Evolutionary conservation across 2,797 vertebrate species (phyloP).

Genomic region (Acomys russatus): DNA sequence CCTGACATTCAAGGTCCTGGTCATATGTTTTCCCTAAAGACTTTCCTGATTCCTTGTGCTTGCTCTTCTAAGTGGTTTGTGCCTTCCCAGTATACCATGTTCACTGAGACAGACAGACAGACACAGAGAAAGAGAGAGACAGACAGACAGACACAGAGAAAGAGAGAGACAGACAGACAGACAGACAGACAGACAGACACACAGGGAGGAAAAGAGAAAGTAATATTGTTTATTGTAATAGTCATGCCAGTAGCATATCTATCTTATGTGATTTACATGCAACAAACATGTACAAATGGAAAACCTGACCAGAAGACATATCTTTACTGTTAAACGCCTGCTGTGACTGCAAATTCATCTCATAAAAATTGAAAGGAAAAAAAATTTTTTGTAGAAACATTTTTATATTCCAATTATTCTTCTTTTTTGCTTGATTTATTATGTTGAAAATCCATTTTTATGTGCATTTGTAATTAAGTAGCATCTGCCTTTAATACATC

Average conservation of each 20-base stretch:
- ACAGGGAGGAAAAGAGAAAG: background rate
- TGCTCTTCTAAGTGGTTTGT: background rate
- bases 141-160: conserved; percentile 10
- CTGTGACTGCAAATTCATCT: background rate
- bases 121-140: background rate
- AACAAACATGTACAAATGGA: conserved; percentile 56
- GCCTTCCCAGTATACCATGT: background rate
- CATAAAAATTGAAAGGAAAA: conserved; percentile 40
- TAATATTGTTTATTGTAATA: conserved; percentile 51
- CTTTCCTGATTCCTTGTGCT: background rate
- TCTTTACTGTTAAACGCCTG: conserved; percentile 21
- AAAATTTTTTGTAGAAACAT: conserved; percentile 40
- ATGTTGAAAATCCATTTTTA: conserved; percentile 38
- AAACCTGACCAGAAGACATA: conserved; percentile 47
- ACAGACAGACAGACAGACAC: background rate
- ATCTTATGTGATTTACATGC: conserved; percentile 44
- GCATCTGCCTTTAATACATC: background rate
- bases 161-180: background rate
- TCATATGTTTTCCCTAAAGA: background rate
- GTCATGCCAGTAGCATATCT: background rate
- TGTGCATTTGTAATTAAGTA: conserved; percentile 45
- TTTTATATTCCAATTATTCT: background rate
- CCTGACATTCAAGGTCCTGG: background rate
- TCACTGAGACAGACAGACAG: background rate
- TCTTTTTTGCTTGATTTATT: conserved; percentile 28